Conservation (phyloP, 2,888 invertebrate genomes). For the Elysia crispata region DNA sequence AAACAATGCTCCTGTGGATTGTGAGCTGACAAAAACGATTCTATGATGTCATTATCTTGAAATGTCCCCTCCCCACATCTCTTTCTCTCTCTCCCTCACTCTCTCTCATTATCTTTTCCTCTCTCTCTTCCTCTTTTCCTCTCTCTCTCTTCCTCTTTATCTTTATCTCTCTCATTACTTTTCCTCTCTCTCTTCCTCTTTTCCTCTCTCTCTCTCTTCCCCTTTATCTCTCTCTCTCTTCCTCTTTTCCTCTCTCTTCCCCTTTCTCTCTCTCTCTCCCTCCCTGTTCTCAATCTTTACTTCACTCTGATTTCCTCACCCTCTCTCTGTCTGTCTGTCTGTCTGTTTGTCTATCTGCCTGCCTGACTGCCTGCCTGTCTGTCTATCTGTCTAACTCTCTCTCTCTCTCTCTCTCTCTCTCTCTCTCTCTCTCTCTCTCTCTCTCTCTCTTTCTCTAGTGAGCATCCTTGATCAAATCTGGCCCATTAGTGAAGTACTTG, state of each 20-base stretch:
- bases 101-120: constrained; percentile 2
- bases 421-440: constrained; percentile 9
- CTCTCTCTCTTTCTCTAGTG: not conserved
- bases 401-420: constrained; percentile 9
- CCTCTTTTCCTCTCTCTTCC: not conserved
- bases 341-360: too few relatives aligned
- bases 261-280: not conserved
- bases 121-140: not conserved
- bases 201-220: not conserved
- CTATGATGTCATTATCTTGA: too few relatives aligned
- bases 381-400: too few relatives aligned
- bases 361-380: too few relatives aligned
- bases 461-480: too few relatives aligned
- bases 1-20: too few relatives aligned
- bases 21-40: too few relatives aligned
- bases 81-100: too few relatives aligned
- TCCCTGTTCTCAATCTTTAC: too few relatives aligned
- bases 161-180: not conserved
- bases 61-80: too few relatives aligned
- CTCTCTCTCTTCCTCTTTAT: not conserved
- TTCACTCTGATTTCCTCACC: not conserved
- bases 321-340: not conserved
- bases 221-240: not conserved
- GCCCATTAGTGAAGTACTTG: too few relatives aligned
- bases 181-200: not conserved